A percentile compares a stretch with the other conserved stretches of the same genome.
Evolutionary conservation across 2,797 vertebrate species (phyloP).

Genomic region (Pseudomugil gertrudae): DNA sequence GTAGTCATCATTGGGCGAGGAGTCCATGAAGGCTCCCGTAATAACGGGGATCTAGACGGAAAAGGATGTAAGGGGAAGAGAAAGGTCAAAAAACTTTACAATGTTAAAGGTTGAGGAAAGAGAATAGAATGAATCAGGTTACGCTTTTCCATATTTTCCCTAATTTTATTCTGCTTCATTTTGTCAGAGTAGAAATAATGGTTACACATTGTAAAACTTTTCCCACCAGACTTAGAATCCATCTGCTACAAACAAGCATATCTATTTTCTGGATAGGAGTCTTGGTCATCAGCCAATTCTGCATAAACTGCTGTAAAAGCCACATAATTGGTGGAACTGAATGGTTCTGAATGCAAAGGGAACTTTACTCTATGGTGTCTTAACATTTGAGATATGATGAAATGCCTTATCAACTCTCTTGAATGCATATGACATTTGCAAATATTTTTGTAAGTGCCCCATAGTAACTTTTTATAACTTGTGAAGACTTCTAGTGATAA

Average conservation of each 20-base stretch:
- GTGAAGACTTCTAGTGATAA: neutral
- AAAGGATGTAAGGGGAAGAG: neutral
- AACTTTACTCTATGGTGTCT: neutral
- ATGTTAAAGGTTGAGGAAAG: neutral
- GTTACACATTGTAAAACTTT: neutral
- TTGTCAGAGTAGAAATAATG: too few species aligned
- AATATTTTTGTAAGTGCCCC: neutral
- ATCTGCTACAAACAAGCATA: neutral
- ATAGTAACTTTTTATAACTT: too few species aligned
- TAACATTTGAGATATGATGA: neutral
- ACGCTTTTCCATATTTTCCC: neutral
- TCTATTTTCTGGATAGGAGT: neutral
- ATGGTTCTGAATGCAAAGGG: neutral
- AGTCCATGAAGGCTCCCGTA: constrained; percentile 98
- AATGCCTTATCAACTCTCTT: neutral
- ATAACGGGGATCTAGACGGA: constrained; percentile 91
- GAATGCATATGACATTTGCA: neutral
- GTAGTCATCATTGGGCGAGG: constrained; percentile 95
- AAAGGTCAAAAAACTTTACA: neutral
- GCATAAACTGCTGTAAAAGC: neutral
- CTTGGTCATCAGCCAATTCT: neutral
- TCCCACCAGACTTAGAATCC: neutral
- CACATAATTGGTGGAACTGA: neutral
- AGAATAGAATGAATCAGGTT: neutral
- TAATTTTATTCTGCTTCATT: too few species aligned